Conservation (phyloP, 1,140 invertebrate species). For the Scaptomyza montana region DNA sequence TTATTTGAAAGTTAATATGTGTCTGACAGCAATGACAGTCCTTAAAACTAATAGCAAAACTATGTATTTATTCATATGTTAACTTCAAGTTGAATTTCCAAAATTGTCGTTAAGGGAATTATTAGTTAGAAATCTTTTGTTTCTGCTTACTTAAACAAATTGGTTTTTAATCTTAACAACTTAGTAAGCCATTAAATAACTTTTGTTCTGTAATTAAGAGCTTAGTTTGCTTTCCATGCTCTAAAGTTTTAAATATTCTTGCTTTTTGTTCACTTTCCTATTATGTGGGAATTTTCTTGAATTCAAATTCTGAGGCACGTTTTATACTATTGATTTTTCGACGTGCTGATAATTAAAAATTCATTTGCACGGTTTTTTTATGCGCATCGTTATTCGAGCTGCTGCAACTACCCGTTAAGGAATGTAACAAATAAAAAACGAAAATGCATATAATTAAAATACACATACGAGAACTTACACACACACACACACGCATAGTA, state of each 20-base stretch:
- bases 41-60: too few relatives aligned
- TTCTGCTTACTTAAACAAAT: not conserved
- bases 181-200: too few relatives aligned
- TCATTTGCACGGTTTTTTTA: slow-evolving; percentile 64
- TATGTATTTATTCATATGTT: too few relatives aligned
- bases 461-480: slow-evolving; percentile 14
- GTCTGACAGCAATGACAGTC: not conserved
- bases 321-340: slow-evolving; percentile 65
- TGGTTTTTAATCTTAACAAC: not conserved
- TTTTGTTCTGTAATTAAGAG: not conserved
- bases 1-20: not conserved
- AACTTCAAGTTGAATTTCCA: too few relatives aligned
- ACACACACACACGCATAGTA: slow-evolving; percentile 13
- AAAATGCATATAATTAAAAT: slow-evolving; percentile 79
- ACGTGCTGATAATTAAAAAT: slow-evolving; percentile 76
- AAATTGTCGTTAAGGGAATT: not conserved
- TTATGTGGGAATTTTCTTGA: slow-evolving; percentile 24
- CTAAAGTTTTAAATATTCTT: slow-evolving; percentile 10
- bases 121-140: not conserved
- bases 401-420: slow-evolving; percentile 45
- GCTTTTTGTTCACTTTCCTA: slow-evolving; percentile 2
- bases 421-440: slow-evolving; percentile 58
- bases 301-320: slow-evolving; percentile 49
- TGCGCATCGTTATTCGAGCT: slow-evolving; percentile 30
- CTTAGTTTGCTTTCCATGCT: not conserved